A percentile compares a stretch with the other conserved stretches of the same genome.
Conservation (phyloP, 2,113 vertebrate species). For the Tragelaphus scriptus region DNA sequence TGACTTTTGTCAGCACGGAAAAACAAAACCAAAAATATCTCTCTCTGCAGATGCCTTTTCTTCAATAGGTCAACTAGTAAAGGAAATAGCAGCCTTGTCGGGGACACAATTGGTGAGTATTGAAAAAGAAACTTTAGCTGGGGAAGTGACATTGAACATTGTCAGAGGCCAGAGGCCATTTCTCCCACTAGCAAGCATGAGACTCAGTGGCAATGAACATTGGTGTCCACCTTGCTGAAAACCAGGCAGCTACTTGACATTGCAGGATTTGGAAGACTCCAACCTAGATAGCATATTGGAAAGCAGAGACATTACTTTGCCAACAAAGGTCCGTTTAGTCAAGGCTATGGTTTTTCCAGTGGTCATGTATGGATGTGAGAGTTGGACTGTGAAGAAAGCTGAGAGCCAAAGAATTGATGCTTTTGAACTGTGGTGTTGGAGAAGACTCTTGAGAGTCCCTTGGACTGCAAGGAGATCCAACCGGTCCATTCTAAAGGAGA, state of each 20-base stretch:
- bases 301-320: no score
- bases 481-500: no score
- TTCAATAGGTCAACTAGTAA: not conserved
- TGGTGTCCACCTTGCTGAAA: not conserved
- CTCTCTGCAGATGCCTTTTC: not conserved
- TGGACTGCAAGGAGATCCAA: no score
- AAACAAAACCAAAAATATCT: not conserved
- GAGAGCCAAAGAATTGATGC: fast-evolving
- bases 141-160: not conserved
- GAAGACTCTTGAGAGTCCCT: no score
- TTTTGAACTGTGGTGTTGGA: no score
- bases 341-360: no score
- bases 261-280: not conserved
- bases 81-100: not conserved
- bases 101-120: not conserved
- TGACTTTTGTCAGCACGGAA: not conserved
- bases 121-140: not conserved
- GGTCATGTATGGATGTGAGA: no score
- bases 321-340: no score
- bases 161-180: not conserved
- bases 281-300: no score
- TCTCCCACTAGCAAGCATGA: not conserved
- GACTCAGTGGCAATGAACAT: not conserved
- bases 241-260: not conserved
- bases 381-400: no score